Conservation (phyloP, 1,140 invertebrate species). For the Pachyrhynchus sulphureomaculatus region DNA sequence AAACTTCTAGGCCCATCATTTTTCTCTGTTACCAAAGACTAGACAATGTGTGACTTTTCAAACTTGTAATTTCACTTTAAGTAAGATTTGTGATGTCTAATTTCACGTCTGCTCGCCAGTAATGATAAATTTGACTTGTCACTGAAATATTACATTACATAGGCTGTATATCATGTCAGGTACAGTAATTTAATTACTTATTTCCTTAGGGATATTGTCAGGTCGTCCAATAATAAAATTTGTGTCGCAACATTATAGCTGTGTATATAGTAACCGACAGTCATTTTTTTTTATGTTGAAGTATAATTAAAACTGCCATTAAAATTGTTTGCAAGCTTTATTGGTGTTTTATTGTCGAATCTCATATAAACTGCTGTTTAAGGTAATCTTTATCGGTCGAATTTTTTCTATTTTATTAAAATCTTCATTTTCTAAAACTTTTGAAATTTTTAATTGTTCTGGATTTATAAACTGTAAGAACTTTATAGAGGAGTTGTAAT, state of each 20-base stretch:
- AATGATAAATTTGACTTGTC: constrained; percentile 19
- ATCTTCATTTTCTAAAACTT: too few species aligned
- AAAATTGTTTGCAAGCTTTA: too few species aligned
- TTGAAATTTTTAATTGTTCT: too few species aligned
- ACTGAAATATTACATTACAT: constrained; percentile 19
- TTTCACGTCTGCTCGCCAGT: constrained; percentile 1
- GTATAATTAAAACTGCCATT: too few species aligned
- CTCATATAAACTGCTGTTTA: too few species aligned
- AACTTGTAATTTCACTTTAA: constrained; percentile 4
- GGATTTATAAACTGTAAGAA: too few species aligned
- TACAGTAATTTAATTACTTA: constrained; percentile 24
- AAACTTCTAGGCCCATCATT: not conserved
- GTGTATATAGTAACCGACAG: too few species aligned
- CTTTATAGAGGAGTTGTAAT: too few species aligned
- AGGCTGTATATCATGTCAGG: constrained; percentile 16
- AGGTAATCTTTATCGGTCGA: too few species aligned
- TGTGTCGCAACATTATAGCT: constrained; percentile 1
- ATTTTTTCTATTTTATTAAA: too few species aligned
- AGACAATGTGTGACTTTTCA: constrained; percentile 7
- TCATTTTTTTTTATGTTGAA: too few species aligned
- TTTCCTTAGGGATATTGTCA: constrained; percentile 12
- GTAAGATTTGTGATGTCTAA: constrained; percentile 2
- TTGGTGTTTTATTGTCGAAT: too few species aligned
- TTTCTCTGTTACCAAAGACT: not conserved
- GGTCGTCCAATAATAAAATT: constrained; percentile 12